Evolutionary conservation across 92 coral and sea anemone genomes (phyloP).

Genomic region (Diadumene lineata): DNA sequence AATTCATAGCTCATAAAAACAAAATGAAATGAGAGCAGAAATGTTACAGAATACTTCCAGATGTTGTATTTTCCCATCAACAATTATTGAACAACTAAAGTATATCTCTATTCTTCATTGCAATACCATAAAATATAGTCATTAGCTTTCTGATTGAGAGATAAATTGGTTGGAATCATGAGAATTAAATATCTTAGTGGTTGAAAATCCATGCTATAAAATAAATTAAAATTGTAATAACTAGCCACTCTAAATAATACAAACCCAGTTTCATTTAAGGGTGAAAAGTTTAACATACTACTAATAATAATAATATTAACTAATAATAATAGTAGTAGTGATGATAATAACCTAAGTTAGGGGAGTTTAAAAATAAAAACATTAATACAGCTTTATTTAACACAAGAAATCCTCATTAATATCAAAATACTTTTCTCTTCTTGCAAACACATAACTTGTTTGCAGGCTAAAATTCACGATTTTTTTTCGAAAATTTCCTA

Average conservation of each 20-base stretch:
- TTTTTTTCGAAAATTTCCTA: too few relatives aligned
- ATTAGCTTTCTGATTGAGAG: too few relatives aligned
- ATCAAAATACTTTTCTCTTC: neutral
- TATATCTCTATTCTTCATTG: too few relatives aligned
- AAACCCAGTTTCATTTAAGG: conserved; percentile 8
- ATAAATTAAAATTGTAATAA: neutral
- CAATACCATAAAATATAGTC: too few relatives aligned
- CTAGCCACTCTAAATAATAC: neutral
- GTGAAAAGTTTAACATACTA: neutral
- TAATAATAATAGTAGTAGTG: neutral
- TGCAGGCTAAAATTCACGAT: too few relatives aligned
- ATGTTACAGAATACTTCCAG: neutral
- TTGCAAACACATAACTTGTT: neutral
- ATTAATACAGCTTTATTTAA: too few relatives aligned
- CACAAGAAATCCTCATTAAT: neutral
- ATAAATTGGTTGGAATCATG: too few relatives aligned
- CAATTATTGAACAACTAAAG: too few relatives aligned
- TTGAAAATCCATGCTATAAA: neutral
- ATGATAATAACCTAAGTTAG: neutral
- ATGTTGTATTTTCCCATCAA: neutral
- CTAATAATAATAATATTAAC: neutral
- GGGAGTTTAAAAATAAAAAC: too few relatives aligned
- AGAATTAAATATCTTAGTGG: too few relatives aligned
- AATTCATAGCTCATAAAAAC: conserved; percentile 1
- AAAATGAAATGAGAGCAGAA: neutral